Percentiles rank a stretch among this genome's conserved stretches.
These are phyloP conservation scores for Montifringilla adamsi DNA, from an alignment of 2,113 vertebrate species.

Conservation along the genomic window DNA sequence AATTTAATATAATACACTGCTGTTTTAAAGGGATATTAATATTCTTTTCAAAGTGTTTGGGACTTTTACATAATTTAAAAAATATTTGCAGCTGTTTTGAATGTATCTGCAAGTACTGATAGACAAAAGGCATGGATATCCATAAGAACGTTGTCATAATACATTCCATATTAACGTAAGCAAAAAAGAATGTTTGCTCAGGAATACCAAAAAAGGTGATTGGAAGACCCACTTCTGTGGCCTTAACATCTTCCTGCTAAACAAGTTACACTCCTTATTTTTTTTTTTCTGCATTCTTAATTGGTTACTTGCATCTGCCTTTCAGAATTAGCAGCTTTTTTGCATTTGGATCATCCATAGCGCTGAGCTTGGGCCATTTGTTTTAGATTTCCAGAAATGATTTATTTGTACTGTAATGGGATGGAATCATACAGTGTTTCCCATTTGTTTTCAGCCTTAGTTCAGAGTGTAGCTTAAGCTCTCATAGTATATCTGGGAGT, in stretches of 20 bases:
- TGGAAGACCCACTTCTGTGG: slow-evolving; percentile 55
- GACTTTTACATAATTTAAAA: slow-evolving; percentile 74
- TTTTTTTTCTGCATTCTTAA: slow-evolving; percentile 29
- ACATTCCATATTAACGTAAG: slow-evolving; percentile 71
- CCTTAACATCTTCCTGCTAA: slow-evolving; percentile 42
- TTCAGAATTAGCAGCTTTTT: slow-evolving; percentile 58
- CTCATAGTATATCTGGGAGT: slow-evolving; percentile 1
- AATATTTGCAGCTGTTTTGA: slow-evolving; percentile 74
- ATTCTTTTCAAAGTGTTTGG: slow-evolving; percentile 69
- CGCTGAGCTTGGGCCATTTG: slow-evolving; percentile 44
- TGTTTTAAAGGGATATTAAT: slow-evolving; percentile 67
- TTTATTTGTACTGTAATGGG: slow-evolving; percentile 68
- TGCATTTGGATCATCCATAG: slow-evolving; percentile 37
- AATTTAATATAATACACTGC: slow-evolving; percentile 64
- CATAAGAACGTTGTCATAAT: slow-evolving; percentile 69
- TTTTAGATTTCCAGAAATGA: slow-evolving; percentile 66
- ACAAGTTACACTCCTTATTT: slow-evolving; percentile 40
- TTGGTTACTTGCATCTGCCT: slow-evolving; percentile 56
- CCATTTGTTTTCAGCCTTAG: slow-evolving; percentile 48
- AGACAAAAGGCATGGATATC: slow-evolving; percentile 68
- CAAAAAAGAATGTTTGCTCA: slow-evolving; percentile 70
- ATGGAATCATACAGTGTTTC: slow-evolving; percentile 46
- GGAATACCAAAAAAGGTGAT: slow-evolving; percentile 63
- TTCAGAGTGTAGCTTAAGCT: slow-evolving; percentile 33
- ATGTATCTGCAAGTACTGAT: slow-evolving; percentile 68